Conservation (phyloP, 2,888 invertebrate genomes). For the Panopea generosa region DNA sequence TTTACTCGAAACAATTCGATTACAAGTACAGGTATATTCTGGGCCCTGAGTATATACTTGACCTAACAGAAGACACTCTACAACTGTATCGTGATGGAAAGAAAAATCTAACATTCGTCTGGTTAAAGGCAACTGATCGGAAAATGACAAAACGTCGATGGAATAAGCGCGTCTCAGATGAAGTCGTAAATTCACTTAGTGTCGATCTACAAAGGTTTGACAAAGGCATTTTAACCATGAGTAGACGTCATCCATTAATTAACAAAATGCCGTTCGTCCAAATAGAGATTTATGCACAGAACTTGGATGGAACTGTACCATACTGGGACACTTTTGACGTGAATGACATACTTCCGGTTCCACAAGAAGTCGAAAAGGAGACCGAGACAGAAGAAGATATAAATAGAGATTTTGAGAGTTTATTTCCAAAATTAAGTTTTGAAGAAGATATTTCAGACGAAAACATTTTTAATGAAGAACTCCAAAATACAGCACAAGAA, state of each 20-base stretch:
- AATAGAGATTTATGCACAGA: conserved; percentile 50
- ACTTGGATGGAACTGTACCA: neutral
- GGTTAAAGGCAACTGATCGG: conserved; percentile 41
- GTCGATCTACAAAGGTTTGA: conserved; percentile 48
- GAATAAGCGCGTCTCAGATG: conserved; percentile 35
- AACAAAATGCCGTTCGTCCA: conserved; percentile 40
- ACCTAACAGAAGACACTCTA: conserved; percentile 48
- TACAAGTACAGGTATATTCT: conserved; percentile 40
- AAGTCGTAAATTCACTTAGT: conserved; percentile 43
- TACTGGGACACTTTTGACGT: conserved; percentile 52
- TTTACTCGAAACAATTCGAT: conserved; percentile 52
- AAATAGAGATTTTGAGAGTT: conserved; percentile 6
- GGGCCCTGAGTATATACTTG: conserved; percentile 43
- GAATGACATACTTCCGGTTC: conserved; percentile 25
- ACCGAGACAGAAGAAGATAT: conserved; percentile 15
- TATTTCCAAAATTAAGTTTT: conserved; percentile 13
- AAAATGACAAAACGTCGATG: conserved; percentile 13
- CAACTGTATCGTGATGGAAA: conserved; percentile 48
- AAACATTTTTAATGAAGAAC: neutral
- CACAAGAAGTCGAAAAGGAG: conserved; percentile 23
- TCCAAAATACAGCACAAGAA: neutral
- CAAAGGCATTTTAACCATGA: conserved; percentile 27
- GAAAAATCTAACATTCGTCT: conserved; percentile 38
- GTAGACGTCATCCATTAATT: conserved; percentile 45
- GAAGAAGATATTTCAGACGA: neutral